A percentile compares a stretch with the other conserved stretches of the same genome.
phyloP scores from a whole-genome alignment of 2,888 invertebrate genomes.

The Sphaeridia pumilis region DNA sequence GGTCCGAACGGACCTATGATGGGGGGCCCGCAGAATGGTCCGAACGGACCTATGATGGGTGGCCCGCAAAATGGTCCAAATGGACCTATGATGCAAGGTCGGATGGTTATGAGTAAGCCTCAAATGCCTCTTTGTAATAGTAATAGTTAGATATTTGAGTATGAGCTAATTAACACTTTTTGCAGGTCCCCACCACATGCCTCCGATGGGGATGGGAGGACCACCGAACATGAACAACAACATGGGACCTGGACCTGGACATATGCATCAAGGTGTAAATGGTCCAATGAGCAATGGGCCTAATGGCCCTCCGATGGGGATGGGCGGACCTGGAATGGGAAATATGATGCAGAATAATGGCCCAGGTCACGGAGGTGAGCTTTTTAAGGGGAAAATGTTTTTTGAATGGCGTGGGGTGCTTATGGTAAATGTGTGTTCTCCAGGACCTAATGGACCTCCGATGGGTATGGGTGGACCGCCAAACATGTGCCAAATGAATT shows the following conservation, averaged over 20 bases:
- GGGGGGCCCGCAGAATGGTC: background rate
- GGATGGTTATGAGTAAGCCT: conserved; percentile 2
- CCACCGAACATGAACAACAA: conserved; percentile 39
- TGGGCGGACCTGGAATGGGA: conserved; percentile 5
- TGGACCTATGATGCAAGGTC: conserved; percentile 4
- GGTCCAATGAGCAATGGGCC: conserved; percentile 15
- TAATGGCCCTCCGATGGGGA: conserved; percentile 1
- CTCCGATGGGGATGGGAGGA: conserved; percentile 24
- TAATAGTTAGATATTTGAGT: background rate
- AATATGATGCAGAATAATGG: too few species aligned
- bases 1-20: background rate
- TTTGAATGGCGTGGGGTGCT: conserved; percentile 36
- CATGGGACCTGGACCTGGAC: conserved; percentile 51
- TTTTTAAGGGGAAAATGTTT: conserved; percentile 36
- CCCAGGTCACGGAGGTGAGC: too few species aligned
- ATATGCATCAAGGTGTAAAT: conserved; percentile 45
- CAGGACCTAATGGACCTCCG: conserved; percentile 7
- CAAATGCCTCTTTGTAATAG: background rate
- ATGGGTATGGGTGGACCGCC: conserved; percentile 37
- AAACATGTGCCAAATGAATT: too few species aligned
- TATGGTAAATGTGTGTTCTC: background rate
- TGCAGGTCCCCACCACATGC: conserved; percentile 10
- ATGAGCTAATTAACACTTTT: background rate
- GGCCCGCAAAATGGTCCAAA: conserved; percentile 2
- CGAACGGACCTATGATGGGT: conserved; percentile 16